Conservation (phyloP, 2,113 vertebrate genomes). For the Marmota flaviventris region DNA sequence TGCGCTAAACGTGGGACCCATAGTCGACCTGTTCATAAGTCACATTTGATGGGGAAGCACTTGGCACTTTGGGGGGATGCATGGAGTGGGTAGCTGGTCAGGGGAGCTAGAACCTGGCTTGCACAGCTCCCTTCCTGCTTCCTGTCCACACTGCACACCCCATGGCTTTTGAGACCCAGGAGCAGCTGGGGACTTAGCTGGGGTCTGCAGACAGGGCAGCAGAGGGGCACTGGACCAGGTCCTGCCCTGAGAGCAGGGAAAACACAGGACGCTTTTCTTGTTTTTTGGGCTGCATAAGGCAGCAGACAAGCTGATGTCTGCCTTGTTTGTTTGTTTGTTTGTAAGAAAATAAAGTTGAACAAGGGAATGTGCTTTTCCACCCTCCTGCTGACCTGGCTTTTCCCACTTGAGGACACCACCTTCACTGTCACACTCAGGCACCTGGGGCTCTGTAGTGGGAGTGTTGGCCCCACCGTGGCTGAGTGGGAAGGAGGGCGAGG, state of each 20-base stretch:
- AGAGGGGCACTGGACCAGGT: constrained; percentile 55
- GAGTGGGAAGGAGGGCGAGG: neutral
- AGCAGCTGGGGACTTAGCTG: constrained; percentile 20
- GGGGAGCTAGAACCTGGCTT: neutral
- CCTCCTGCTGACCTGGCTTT: neutral
- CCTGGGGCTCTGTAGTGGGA: neutral
- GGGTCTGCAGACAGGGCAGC: neutral
- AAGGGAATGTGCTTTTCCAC: neutral
- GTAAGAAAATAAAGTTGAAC: neutral
- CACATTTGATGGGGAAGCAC: neutral
- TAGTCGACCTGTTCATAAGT: neutral
- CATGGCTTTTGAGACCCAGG: constrained; percentile 71
- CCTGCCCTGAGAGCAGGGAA: neutral
- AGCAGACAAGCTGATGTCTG: neutral
- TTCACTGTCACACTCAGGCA: neutral
- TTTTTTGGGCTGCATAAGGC: neutral
- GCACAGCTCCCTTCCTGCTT: constrained; percentile 64
- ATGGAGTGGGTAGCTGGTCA: neutral
- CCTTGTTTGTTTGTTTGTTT: neutral
- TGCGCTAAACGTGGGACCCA: no score
- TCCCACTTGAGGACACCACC: neutral
- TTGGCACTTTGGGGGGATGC: neutral
- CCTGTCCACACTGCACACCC: constrained; percentile 61
- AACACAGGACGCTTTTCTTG: constrained; percentile 62
- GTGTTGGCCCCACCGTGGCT: fast-evolving